Percentiles rank a stretch among this genome's conserved stretches.
Conservation (phyloP, 2,888 invertebrate species). For the Eupeodes latifasciatus region DNA sequence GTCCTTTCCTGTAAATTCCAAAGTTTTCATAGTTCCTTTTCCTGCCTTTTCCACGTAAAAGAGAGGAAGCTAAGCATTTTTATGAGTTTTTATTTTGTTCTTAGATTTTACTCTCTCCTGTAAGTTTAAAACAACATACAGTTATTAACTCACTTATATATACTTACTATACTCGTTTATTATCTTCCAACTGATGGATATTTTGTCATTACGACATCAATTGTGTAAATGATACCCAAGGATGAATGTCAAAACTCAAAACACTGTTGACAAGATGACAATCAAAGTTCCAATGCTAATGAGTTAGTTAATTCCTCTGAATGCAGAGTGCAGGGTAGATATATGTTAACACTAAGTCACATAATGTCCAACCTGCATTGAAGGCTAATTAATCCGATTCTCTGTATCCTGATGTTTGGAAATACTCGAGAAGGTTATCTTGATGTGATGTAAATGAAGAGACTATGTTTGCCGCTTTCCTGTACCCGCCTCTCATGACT, state of each 20-base stretch:
- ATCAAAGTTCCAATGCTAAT: slow-evolving; percentile 63
- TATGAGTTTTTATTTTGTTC: too few species aligned
- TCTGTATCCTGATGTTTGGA: not conserved
- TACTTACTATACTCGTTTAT: not conserved
- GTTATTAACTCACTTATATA: too few species aligned
- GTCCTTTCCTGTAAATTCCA: too few species aligned
- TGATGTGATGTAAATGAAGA: slow-evolving; percentile 28
- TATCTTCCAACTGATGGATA: not conserved
- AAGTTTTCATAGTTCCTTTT: too few species aligned
- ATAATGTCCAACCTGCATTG: slow-evolving; percentile 31
- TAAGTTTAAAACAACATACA: too few species aligned
- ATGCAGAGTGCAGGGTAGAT: not conserved
- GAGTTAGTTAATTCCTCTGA: slow-evolving; percentile 62
- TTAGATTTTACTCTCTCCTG: too few species aligned
- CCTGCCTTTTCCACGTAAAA: too few species aligned
- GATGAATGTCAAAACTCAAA: slow-evolving; percentile 36
- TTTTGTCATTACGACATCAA: slow-evolving; percentile 18
- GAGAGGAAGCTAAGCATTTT: too few species aligned
- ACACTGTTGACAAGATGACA: slow-evolving; percentile 58
- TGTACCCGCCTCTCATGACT: not conserved
- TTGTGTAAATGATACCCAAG: slow-evolving; percentile 12
- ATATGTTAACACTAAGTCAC: not conserved
- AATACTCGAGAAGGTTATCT: slow-evolving; percentile 4
- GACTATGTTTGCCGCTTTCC: not conserved
- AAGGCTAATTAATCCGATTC: slow-evolving; percentile 48